These are phyloP conservation scores for Temnothorax curvispinosus DNA, from an alignment of 1,140 invertebrate species.

Conservation along the genomic window DNA sequence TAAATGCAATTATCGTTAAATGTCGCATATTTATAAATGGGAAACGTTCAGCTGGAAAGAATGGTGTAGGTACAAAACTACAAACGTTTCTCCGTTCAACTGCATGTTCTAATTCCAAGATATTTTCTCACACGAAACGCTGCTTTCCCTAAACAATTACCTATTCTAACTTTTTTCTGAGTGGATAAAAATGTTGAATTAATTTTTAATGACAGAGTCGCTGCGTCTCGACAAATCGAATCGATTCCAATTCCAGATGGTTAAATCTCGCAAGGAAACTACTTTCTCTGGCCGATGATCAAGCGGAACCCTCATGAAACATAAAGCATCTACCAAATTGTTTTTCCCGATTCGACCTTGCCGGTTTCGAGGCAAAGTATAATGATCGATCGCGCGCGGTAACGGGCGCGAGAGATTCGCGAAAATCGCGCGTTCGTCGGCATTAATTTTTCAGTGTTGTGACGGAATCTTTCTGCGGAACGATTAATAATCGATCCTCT, in stretches of 20 bases:
- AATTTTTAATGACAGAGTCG: background rate
- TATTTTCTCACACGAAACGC: background rate
- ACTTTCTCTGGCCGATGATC: slow-evolving; percentile 15
- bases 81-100: background rate
- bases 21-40: background rate
- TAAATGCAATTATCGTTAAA: background rate
- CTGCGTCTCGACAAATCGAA: background rate
- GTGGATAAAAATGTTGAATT: background rate
- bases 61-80: no score
- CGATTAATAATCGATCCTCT: slow-evolving; percentile 55
- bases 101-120: background rate
- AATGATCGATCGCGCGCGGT: slow-evolving; percentile 25
- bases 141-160: background rate
- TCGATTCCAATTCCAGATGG: background rate
- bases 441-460: slow-evolving; percentile 47
- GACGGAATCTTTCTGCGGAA: slow-evolving; percentile 35
- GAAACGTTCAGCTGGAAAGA: background rate
- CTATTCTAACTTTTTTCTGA: background rate
- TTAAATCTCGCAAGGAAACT: slow-evolving; percentile 4
- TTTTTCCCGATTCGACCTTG: slow-evolving; percentile 48
- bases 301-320: background rate
- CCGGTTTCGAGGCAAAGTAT: slow-evolving; percentile 3
- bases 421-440: slow-evolving; percentile 22
- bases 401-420: background rate
- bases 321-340: slow-evolving; percentile 14